These are phyloP conservation scores for Tetramorium bicarinatum DNA, from an alignment of 2,888 invertebrate genomes.

Conservation along the genomic window DNA sequence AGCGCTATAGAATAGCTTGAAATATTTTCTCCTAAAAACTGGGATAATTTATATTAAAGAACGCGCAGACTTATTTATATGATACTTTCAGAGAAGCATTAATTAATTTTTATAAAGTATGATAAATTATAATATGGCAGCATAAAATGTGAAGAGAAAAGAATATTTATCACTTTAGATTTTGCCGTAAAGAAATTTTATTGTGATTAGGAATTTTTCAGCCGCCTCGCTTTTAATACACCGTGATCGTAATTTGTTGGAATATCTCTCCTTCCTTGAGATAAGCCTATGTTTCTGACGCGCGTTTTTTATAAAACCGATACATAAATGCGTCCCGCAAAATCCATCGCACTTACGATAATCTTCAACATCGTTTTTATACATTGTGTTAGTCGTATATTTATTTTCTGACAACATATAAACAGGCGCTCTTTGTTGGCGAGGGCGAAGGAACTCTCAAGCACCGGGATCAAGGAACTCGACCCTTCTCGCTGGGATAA, in stretches of 20 bases:
- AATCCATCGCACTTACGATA: constrained; percentile 35
- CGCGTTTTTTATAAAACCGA: not conserved
- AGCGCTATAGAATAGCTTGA: not conserved
- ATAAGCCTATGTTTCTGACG: not conserved
- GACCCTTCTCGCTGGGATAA: constrained; percentile 34
- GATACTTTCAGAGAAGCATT: not conserved
- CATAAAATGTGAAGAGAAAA: not conserved
- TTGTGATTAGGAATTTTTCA: not conserved
- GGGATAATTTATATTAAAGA: not conserved
- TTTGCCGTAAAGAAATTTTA: constrained; percentile 9
- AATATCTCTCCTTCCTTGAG: not conserved
- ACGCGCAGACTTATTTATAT: not conserved
- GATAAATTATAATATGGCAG: not conserved
- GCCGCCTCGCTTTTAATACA: not conserved
- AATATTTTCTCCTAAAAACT: not conserved
- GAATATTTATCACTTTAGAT: not conserved
- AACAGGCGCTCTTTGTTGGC: constrained; percentile 39
- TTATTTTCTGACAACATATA: constrained; percentile 37
- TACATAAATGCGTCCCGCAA: not conserved
- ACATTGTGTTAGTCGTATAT: constrained; percentile 39
- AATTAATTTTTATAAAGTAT: not conserved
- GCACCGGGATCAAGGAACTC: constrained; percentile 38
- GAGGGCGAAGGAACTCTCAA: constrained; percentile 27
- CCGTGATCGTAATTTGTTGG: not conserved
- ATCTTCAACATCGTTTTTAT: constrained; percentile 45